Conservation (phyloP, 2,888 invertebrate genomes). For the Leistus spinibarbis region DNA sequence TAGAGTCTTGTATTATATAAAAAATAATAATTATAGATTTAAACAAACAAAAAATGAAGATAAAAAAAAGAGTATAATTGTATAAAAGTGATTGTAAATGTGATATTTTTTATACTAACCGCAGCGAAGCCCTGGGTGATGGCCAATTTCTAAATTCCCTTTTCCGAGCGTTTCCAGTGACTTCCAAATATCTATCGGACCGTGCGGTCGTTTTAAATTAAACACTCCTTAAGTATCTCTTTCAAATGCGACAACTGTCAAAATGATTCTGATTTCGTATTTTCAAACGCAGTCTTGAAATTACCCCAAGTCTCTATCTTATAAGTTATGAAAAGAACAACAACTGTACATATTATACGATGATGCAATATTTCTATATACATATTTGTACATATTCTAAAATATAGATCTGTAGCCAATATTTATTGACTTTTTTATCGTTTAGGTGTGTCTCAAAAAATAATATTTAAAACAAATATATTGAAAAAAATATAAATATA, state of each 20-base stretch:
- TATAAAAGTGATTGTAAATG: constrained; percentile 39
- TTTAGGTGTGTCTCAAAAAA: constrained; percentile 38
- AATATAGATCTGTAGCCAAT: constrained; percentile 41
- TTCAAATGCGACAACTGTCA: background rate
- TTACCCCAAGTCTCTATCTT: constrained; percentile 14
- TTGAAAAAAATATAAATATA: constrained; percentile 27
- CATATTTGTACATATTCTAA: constrained; percentile 46
- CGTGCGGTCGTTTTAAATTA: constrained; percentile 30
- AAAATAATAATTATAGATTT: constrained; percentile 14
- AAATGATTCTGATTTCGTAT: constrained; percentile 22
- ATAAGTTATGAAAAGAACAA: constrained; percentile 50
- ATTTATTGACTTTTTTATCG: constrained; percentile 45
- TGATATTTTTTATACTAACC: constrained; percentile 40
- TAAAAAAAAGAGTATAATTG: constrained; percentile 24
- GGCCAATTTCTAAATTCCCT: constrained; percentile 35
- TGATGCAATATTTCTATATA: constrained; percentile 54
- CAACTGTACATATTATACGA: constrained; percentile 51
- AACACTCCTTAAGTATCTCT: background rate
- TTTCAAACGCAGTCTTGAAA: constrained; percentile 18
- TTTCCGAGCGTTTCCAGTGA: constrained; percentile 32
- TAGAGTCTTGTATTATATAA: constrained; percentile 33
- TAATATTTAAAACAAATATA: constrained; percentile 23
- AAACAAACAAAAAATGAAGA: constrained; percentile 12
- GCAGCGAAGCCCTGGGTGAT: constrained; percentile 17
- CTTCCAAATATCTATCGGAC: constrained; percentile 32